These are phyloP conservation scores for Aphaenogaster floridana DNA, from an alignment of 1,140 invertebrate genomes.

Conservation along the genomic window DNA sequence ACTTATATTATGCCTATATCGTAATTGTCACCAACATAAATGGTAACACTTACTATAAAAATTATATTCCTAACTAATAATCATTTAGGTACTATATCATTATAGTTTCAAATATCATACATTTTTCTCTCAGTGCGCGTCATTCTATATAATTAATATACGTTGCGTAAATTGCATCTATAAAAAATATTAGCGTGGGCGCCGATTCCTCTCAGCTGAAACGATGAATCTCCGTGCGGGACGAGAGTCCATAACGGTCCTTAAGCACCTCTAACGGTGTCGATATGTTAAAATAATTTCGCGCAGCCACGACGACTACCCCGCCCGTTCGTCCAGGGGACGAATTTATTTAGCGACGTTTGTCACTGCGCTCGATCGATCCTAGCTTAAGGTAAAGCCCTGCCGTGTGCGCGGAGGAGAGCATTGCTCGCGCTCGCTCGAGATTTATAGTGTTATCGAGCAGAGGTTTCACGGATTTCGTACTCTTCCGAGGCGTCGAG, in stretches of 20 bases:
- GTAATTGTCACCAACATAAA: too few relatives aligned
- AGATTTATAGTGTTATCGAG: conserved; percentile 77
- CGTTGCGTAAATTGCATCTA: not conserved
- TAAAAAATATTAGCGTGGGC: not conserved
- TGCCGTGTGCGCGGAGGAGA: conserved; percentile 34
- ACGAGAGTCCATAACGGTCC: not conserved
- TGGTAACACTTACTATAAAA: too few relatives aligned
- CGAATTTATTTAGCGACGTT: conserved; percentile 76
- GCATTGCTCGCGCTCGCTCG: conserved; percentile 44
- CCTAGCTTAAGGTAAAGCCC: conserved; percentile 70
- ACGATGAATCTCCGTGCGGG: not conserved
- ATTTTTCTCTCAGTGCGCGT: too few relatives aligned
- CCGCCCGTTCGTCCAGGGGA: conserved; percentile 5
- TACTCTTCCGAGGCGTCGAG: conserved; percentile 60
- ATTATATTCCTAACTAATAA: too few relatives aligned
- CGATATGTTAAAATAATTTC: conserved; percentile 66
- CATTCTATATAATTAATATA: not conserved
- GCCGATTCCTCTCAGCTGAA: not conserved
- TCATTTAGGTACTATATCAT: too few relatives aligned
- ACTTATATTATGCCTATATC: too few relatives aligned
- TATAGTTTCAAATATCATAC: too few relatives aligned
- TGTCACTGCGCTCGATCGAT: conserved; percentile 74
- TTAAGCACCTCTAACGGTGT: not conserved
- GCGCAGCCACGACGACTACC: conserved; percentile 16
- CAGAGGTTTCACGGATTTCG: conserved; percentile 72